A percentile compares a stretch with the other conserved stretches of the same genome.
phyloP scores from a whole-genome alignment of 2,888 invertebrate species.

The Eupithecia subumbrata region DNA sequence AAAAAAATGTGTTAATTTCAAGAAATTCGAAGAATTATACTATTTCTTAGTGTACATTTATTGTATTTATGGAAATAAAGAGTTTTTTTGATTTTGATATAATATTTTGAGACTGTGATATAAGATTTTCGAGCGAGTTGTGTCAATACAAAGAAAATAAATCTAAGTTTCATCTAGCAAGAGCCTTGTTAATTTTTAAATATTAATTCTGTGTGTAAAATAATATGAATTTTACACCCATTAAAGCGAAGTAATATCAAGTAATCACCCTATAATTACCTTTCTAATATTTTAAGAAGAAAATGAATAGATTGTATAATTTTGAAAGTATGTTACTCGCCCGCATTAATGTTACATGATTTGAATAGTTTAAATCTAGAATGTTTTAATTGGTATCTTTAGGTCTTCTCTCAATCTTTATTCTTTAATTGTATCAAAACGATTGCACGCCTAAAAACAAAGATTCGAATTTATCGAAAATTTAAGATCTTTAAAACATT shows the following conservation, averaged over 20 bases:
- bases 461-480: too few species aligned
- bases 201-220: not conserved
- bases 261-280: slow-evolving; percentile 18
- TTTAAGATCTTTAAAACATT: too few species aligned
- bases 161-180: not conserved
- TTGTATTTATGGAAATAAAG: too few species aligned
- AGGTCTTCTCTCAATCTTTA: too few species aligned
- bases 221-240: not conserved
- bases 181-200: not conserved
- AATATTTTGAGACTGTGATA: too few species aligned
- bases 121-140: not conserved
- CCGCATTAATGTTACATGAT: slow-evolving; percentile 22
- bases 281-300: slow-evolving; percentile 26
- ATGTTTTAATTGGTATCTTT: slow-evolving; percentile 16
- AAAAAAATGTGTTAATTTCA: too few species aligned
- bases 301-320: slow-evolving; percentile 29
- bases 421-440: too few species aligned
- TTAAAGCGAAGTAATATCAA: slow-evolving; percentile 1
- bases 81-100: too few species aligned
- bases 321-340: slow-evolving; percentile 27
- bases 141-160: too few species aligned
- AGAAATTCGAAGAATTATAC: too few species aligned
- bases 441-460: too few species aligned
- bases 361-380: slow-evolving; percentile 21
- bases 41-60: too few species aligned